These are phyloP conservation scores for Cardinalis cardinalis DNA, from an alignment of 2,113 vertebrate species.

Conservation along the genomic window DNA sequence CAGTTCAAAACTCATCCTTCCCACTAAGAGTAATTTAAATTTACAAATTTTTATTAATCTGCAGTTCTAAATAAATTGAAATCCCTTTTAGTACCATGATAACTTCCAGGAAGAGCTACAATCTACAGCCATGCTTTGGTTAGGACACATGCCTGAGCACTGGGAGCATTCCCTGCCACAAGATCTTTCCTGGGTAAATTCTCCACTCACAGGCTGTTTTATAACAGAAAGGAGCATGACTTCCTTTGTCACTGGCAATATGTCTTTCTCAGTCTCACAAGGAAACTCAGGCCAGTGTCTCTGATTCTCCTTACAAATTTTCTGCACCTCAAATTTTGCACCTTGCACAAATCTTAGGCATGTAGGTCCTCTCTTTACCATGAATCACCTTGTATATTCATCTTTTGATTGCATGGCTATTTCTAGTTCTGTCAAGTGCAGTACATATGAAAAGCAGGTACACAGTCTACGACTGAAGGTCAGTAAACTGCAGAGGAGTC, in stretches of 20 bases:
- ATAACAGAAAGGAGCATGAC: not conserved
- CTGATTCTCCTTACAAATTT: not conserved
- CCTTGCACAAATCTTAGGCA: not conserved
- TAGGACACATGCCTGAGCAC: not conserved
- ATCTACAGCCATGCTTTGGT: not conserved
- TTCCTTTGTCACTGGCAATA: not conserved
- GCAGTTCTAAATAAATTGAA: not conserved
- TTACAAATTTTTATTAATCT: not conserved
- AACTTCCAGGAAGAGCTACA: not conserved
- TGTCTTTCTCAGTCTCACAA: not conserved
- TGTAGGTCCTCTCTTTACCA: not conserved
- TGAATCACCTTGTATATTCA: not conserved
- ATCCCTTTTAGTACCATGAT: not conserved
- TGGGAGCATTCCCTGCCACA: not conserved
- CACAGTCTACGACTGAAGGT: not conserved
- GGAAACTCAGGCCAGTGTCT: not conserved
- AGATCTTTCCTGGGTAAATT: not conserved
- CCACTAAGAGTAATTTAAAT: not conserved
- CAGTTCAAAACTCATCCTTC: not conserved
- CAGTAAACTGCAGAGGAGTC: not conserved
- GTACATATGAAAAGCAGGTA: not conserved
- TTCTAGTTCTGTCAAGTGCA: not conserved
- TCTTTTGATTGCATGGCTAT: not conserved
- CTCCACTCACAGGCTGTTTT: not conserved
- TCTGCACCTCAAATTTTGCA: not conserved